Evolutionary conservation across 2,113 vertebrate genomes (phyloP), one percentile per base, ranked within the genome.

Genomic region (Atractosteus spatula): DNA sequence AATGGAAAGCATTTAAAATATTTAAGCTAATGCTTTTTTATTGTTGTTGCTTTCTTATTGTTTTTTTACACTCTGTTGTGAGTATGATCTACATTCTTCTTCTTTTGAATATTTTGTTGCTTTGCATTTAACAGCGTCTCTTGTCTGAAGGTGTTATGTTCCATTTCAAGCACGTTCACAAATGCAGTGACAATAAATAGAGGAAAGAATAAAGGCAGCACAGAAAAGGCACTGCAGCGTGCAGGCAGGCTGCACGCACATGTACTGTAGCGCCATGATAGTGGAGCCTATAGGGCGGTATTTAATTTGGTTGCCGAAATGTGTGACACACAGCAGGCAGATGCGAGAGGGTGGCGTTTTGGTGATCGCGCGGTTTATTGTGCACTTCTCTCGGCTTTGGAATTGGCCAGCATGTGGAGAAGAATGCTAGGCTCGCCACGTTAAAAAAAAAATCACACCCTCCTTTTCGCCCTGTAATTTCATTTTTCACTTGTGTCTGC

Each of bases 1-100:
- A 82, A 80, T 69, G 54, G 70, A 78, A 78, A 82, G 57, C 73
- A 81, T 85, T 89, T 91, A 85, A 90, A 89, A 89, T 90, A 88
- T 91, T 89, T 85, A 91, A 82, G 80, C 77, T 80, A 75, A 68
- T 80, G 81, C 83, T 82, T 83, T 74, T 56, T 71, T 44, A 81
- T 82, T 67, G 80, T 71, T 76, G 69, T 74, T 68, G 43, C 59
- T 70, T 87, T 87, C 83, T 84, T 81, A 79, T 86, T 83, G 81
- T 88, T 88, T 84, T 81, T 83, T 85, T 81, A 85, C 87, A 14
- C 59, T 62, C 69, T 41, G 74, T 55, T 81, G 83, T 76, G 47
- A 11, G 42, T 66, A 62, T 41, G 67, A 66, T 70, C 55, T 76
- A 82, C 80, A 74, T 81, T 74, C 70, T 76, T 79, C 74, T 76